These are phyloP conservation scores for Cosmia trapezina DNA, from an alignment of 2,888 invertebrate genomes.

Conservation along the genomic window DNA sequence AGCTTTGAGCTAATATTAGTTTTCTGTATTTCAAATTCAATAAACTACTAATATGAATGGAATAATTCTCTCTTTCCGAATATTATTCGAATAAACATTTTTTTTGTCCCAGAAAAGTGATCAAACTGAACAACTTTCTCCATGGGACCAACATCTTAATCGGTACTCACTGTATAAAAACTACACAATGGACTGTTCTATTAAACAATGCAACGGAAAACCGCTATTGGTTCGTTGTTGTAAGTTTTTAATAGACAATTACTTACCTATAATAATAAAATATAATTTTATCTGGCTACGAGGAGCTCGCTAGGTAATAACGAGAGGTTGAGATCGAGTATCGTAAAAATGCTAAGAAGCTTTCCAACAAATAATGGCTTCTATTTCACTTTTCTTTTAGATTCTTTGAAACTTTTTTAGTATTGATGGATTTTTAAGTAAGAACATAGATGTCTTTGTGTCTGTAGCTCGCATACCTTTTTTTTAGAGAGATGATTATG, in stretches of 20 bases:
- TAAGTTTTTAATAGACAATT: slow-evolving; percentile 15
- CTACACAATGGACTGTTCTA: neutral
- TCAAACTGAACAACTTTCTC: too few species aligned
- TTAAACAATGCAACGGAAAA: too few species aligned
- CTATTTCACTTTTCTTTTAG: slow-evolving; percentile 7
- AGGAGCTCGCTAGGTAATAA: slow-evolving; percentile 8
- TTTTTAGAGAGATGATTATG: too few species aligned
- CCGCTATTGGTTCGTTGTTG: too few species aligned
- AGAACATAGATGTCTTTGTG: neutral
- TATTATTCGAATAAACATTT: neutral
- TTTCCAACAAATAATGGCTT: slow-evolving; percentile 27
- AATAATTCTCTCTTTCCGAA: neutral
- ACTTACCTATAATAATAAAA: neutral
- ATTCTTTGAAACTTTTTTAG: slow-evolving; percentile 3
- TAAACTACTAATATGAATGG: neutral
- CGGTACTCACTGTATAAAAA: neutral
- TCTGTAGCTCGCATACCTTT: neutral
- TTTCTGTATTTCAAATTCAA: neutral
- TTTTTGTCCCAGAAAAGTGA: too few species aligned
- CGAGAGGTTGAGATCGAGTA: slow-evolving; percentile 12
- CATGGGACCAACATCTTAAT: too few species aligned
- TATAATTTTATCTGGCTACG: neutral
- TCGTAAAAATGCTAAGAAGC: slow-evolving; percentile 23
- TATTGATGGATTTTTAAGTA: neutral
- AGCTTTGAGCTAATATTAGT: slow-evolving; percentile 1